These are phyloP conservation scores for Hippasteria phrygiana DNA, from an alignment of 53 echinoderm and acorn worm genomes.

Conservation along the genomic window DNA sequence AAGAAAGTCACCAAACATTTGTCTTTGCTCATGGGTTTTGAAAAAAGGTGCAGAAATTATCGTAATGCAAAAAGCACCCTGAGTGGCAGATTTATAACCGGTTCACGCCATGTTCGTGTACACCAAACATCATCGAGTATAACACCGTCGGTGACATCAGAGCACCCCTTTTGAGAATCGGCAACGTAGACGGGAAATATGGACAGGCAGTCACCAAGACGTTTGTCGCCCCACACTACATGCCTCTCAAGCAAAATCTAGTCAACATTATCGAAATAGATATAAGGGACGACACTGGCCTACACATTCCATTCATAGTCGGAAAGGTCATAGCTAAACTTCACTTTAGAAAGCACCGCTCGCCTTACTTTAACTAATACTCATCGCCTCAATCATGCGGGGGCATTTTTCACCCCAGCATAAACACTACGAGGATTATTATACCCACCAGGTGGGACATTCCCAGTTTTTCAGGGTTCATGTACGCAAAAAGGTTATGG, in stretches of 20 bases:
- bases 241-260: not conserved
- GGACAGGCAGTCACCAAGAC: constrained; percentile 4
- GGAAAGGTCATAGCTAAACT: constrained; percentile 79
- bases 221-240: constrained; percentile 28
- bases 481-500: too few species aligned
- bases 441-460: too few species aligned
- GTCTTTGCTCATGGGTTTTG: too few species aligned
- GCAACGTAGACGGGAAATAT: not conserved
- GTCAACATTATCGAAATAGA: constrained; percentile 30
- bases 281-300: constrained; percentile 38
- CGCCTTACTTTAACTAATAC: too few species aligned
- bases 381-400: too few species aligned
- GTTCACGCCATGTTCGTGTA: too few species aligned
- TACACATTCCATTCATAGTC: constrained; percentile 68
- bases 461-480: too few species aligned
- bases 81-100: too few species aligned
- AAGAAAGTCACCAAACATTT: not conserved
- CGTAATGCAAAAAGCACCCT: too few species aligned
- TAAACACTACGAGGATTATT: too few species aligned
- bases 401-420: too few species aligned
- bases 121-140: not conserved
- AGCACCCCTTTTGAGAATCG: constrained; percentile 15
- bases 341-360: constrained; percentile 58
- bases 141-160: not conserved
- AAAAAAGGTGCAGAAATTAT: not conserved